Evolutionary conservation across 2,797 vertebrate species (phyloP).

Genomic region (Peromyscus nudipes): DNA sequence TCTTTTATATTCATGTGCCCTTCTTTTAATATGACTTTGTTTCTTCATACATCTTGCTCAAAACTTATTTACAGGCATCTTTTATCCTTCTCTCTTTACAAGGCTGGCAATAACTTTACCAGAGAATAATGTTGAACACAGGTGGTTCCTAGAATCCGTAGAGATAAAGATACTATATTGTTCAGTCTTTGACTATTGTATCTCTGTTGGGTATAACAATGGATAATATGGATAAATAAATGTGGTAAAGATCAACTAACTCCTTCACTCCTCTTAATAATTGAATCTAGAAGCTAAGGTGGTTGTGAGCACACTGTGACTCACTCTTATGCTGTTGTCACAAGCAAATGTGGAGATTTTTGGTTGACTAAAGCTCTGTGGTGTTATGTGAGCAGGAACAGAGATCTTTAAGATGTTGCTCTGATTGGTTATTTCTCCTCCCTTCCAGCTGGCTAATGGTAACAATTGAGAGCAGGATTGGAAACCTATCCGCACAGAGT

Average conservation of each 20-base stretch:
- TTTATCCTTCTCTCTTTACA: neutral
- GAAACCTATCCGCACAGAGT: neutral
- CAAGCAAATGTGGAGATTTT: neutral
- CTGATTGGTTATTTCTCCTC: neutral
- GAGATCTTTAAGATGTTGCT: neutral
- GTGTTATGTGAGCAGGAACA: neutral
- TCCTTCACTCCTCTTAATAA: neutral
- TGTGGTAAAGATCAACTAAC: neutral
- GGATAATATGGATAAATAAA: neutral
- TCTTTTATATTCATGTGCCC: neutral
- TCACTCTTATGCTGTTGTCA: neutral
- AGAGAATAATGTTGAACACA: slow-evolving; percentile 11
- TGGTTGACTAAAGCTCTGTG: neutral
- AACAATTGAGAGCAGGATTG: neutral
- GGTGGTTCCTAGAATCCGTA: neutral
- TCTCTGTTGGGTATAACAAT: neutral
- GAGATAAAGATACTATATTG: neutral
- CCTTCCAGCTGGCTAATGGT: neutral
- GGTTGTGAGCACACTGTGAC: neutral
- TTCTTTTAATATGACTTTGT: neutral
- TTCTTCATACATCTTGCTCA: neutral
- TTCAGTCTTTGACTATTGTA: neutral
- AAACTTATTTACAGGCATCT: neutral
- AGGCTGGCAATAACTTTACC: neutral
- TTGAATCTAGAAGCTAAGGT: neutral